phyloP scores from a whole-genome alignment of 2,888 invertebrate species.

The Choristoneura rosaceana region DNA sequence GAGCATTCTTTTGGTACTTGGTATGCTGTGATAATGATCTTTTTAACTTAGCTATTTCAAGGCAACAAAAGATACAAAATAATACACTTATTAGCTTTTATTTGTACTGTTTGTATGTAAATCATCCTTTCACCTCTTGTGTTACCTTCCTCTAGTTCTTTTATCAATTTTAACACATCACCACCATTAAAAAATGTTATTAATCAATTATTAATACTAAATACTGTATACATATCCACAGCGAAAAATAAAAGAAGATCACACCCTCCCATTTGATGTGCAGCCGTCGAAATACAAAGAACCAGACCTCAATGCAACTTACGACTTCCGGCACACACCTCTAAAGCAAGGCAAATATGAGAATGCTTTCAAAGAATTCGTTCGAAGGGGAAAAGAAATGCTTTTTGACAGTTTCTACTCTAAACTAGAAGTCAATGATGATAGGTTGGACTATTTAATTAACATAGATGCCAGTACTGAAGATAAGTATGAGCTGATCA shows the following conservation, averaged over 20 bases:
- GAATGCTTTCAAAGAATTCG: slow-evolving; percentile 73
- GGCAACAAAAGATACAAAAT: too few relatives aligned
- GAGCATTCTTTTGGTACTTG: too few relatives aligned
- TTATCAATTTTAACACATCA: too few relatives aligned
- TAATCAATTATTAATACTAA: too few relatives aligned
- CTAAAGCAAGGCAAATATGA: slow-evolving; percentile 67
- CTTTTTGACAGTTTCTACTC: slow-evolving; percentile 69
- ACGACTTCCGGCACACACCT: slow-evolving; percentile 67
- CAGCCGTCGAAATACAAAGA: slow-evolving; percentile 61
- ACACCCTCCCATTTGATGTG: slow-evolving; percentile 65
- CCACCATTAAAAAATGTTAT: too few relatives aligned
- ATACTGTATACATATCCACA: slow-evolving; percentile 47
- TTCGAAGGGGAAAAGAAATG: slow-evolving; percentile 71
- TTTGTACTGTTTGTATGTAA: too few relatives aligned
- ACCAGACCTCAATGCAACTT: slow-evolving; percentile 70
- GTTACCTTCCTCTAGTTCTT: too few relatives aligned
- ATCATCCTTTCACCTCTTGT: too few relatives aligned
- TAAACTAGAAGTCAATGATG: slow-evolving; percentile 56
- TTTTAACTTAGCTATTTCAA: too few relatives aligned
- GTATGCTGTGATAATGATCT: too few relatives aligned
- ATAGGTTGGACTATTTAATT: slow-evolving; percentile 64
- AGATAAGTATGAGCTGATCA: slow-evolving; percentile 71
- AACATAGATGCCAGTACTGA: slow-evolving; percentile 74
- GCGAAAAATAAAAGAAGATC: slow-evolving; percentile 71
- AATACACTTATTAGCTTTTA: too few relatives aligned